Base-by-base conservation (phyloP, 30 jellyfish, hydroid and myxozoan genomes). In the Turritopsis dohrnii region DNA sequence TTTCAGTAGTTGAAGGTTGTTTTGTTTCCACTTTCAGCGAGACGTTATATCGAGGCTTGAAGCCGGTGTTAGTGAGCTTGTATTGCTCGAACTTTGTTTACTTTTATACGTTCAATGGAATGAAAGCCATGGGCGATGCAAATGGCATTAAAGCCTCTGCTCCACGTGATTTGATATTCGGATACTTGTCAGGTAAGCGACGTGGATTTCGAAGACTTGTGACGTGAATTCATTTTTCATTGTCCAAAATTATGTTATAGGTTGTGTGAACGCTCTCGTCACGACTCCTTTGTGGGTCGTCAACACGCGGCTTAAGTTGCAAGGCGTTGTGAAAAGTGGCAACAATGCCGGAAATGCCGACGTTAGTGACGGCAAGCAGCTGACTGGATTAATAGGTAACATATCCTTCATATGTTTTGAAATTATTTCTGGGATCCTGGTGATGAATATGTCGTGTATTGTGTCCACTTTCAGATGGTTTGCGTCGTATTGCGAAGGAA, bases 211-310 rank as follows among this genome's bases (percentile, higher is more conserved):
- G 21, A 60, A 54, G n/a, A 60, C 22, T n/a, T n/a, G n/a, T n/a
- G n/a, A n/a, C n/a, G n/a, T n/a, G n/a, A n/a, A n/a, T n/a, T n/a
- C n/a, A n/a, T n/a, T n/a, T n/a, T n/a, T n/a, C n/a, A n/a, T n/a
- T n/a, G 21, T 18, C 73, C 0, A 60, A 18, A 60, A 54, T n/a
- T 41, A 9, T 76, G 29, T 66, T 69, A 5, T 29, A 93, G 98
- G 98, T 9, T 65, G 92, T 53, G 76, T 88, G 69, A 93, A 93
- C 74, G 96, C 98, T 17, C 65, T 93, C 65, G 52, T 93, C 25
- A 93, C 98, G 72, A 93, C 98, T 18, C 98, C 98, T 18, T 54
- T 93, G 53, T 93, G 98, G 98, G 98, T 93, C 22, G 96, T 89
- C 29, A 93, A 93, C 82, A 93, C 98, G 66, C 84, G 98, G 21